Percentiles rank a stretch among this genome's conserved stretches.
phyloP scores from a whole-genome alignment of 2,113 vertebrate species.

The Scolopax mira region DNA sequence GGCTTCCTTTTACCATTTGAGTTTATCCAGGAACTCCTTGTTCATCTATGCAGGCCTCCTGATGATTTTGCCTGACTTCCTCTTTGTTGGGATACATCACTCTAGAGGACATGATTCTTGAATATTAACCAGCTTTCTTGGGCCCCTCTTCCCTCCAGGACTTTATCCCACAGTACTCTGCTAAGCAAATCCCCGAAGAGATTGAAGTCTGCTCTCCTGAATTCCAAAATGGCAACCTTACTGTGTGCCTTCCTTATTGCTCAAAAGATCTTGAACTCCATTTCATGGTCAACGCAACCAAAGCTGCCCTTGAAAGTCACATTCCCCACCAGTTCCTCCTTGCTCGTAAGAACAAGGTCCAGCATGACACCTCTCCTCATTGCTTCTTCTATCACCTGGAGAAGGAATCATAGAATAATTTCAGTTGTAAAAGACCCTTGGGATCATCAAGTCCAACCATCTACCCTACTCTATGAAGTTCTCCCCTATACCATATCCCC shows the following conservation, averaged over 20 bases:
- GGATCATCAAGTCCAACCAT: too few relatives aligned
- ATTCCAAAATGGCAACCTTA: neutral
- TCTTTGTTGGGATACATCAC: neutral
- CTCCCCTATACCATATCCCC: too few relatives aligned
- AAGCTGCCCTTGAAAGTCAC: neutral
- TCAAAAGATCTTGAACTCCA: neutral
- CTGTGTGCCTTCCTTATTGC: neutral
- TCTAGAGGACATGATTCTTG: neutral
- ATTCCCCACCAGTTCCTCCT: neutral
- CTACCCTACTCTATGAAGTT: too few relatives aligned
- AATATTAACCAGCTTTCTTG: neutral
- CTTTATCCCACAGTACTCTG: neutral
- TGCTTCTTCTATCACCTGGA: neutral
- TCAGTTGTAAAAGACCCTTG: too few relatives aligned
- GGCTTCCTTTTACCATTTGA: neutral
- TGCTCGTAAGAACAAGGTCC: neutral
- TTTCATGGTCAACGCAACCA: neutral
- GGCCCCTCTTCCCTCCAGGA: neutral
- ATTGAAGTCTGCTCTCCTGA: neutral
- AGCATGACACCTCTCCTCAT: neutral
- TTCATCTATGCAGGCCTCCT: neutral
- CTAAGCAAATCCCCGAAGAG: neutral
- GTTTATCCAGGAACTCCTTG: neutral
- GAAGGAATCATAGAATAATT: neutral
- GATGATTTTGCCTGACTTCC: neutral